These are phyloP conservation scores for Dicycla oo DNA, from an alignment of 2,888 invertebrate species.

Conservation along the genomic window DNA sequence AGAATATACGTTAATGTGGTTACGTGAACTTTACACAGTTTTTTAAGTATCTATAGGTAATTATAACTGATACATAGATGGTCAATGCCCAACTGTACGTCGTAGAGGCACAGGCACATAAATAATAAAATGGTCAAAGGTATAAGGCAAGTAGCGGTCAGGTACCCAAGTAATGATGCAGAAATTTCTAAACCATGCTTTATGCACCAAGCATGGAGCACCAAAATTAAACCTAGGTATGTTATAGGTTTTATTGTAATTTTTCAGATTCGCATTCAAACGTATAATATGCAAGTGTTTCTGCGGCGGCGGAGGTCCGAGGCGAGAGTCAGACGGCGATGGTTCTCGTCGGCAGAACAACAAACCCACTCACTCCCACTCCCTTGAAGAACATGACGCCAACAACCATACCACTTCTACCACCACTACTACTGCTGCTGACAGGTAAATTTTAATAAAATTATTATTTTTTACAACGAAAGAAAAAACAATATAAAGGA, in stretches of 20 bases:
- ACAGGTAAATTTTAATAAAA: slow-evolving; percentile 68
- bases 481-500: not conserved
- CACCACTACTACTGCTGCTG: slow-evolving; percentile 70
- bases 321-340: slow-evolving; percentile 80
- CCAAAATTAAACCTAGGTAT: no score
- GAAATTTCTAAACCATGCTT: no score
- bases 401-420: slow-evolving; percentile 57
- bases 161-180: no score
- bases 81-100: no score
- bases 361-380: slow-evolving; percentile 78
- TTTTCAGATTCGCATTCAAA: slow-evolving; percentile 96
- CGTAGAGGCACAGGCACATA: no score
- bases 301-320: slow-evolving; percentile 88
- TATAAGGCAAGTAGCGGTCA: no score
- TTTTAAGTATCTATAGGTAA: no score
- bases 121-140: no score
- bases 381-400: slow-evolving; percentile 80
- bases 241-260: not conserved
- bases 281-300: slow-evolving; percentile 96
- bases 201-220: no score
- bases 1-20: no score
- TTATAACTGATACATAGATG: no score
- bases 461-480: not conserved
- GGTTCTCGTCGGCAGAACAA: slow-evolving; percentile 72
- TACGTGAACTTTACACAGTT: no score